Evolutionary conservation across 2,888 invertebrate genomes (phyloP), one percentile per base, ranked within the genome.

Genomic region (Ectemnius lituratus): DNA sequence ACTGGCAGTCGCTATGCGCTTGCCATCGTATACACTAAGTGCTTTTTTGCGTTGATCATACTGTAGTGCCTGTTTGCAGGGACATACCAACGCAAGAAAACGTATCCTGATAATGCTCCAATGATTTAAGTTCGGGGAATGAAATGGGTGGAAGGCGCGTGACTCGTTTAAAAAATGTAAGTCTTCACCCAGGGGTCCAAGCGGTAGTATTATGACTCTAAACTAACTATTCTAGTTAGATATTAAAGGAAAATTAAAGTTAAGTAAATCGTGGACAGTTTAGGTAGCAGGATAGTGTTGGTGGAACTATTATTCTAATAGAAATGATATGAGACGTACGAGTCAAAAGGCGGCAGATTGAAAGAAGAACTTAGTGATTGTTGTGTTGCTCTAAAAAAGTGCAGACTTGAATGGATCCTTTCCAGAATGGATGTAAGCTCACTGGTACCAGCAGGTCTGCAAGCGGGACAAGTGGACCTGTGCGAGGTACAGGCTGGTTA

Each of bases 341-440:
- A n/a, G n/a, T n/a, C n/a, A n/a, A n/a, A n/a, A n/a, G n/a, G n/a
- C n/a, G n/a, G n/a, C n/a, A n/a, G n/a, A n/a, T n/a, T n/a, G n/a
- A n/a, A n/a, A n/a, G n/a, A n/a, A n/a, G n/a, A 47, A 14, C 2
- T 47, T 16, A 11, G 16, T 13, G 16, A 5, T 16, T n/a, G 52
- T 11, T 52, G n/a, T 14, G n/a, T 14, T 16, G 52, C 16, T 52
- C 4, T 16, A 14, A 52, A 5, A 52, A 52, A 52, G 52, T 14
- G 18, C 60, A 27, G 52, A 23, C 20, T 16, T 23, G 11, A 20
- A 5, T 62, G 60, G 2, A 28, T 52, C 28, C 18, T 11, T 78
- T 80, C 2, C 69, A 89, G 86, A 84, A 89, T 90, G 89, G 89
- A 90, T 81, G 79, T 89, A 73, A 87, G 87, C 67, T 88, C 90